Percentiles rank a stretch among this genome's conserved stretches.
Evolutionary conservation across 1,140 invertebrate species (phyloP).

Genomic region (Dryas iulia): DNA sequence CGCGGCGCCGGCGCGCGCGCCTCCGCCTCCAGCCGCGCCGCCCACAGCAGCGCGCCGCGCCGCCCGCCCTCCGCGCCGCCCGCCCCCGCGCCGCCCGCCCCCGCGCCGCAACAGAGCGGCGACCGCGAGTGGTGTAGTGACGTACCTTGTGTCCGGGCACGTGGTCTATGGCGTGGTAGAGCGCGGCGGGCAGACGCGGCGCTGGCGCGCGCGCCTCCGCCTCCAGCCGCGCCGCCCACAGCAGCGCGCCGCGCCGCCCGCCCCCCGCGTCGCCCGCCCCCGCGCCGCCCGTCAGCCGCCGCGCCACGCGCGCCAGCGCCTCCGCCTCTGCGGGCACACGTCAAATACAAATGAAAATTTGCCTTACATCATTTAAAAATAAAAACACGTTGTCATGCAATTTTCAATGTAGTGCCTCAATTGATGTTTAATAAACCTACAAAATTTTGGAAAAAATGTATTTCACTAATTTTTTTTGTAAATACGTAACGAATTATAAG

Average conservation of each 20-base stretch:
- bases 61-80: conserved; percentile 20
- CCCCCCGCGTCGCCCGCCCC: conserved; percentile 19
- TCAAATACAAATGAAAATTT: no score
- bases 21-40: conserved; percentile 35
- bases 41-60: conserved; percentile 17
- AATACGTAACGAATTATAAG: no score
- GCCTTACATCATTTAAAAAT: no score
- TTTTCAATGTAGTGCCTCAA: no score
- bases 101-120: no score
- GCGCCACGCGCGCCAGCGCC: conserved; percentile 20
- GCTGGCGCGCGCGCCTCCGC: conserved; percentile 27
- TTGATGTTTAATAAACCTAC: no score
- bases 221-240: conserved; percentile 25
- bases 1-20: conserved; percentile 30
- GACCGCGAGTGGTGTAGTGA: no score
- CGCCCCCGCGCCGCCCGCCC: no score
- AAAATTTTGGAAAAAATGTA: no score
- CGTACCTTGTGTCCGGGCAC: conserved; percentile 29
- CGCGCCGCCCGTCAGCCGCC: conserved; percentile 21
- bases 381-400: no score
- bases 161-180: conserved; percentile 24
- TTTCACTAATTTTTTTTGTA: no score
- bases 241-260: conserved; percentile 23
- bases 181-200: conserved; percentile 33
- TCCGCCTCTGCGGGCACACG: conserved; percentile 19